These are phyloP conservation scores for Chaetops frenatus DNA, from an alignment of 2,113 vertebrate genomes.

Conservation along the genomic window DNA sequence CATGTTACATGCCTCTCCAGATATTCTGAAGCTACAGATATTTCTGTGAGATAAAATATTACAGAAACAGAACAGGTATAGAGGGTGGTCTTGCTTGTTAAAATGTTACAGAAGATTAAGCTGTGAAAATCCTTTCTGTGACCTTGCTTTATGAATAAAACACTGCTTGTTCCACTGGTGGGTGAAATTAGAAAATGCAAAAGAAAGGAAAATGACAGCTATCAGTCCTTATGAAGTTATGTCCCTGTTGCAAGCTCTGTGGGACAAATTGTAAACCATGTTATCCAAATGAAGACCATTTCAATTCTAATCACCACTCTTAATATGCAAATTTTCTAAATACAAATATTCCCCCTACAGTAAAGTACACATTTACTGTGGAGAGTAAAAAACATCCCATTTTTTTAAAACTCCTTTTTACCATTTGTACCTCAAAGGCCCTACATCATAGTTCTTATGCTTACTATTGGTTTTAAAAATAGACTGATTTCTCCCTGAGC, in stretches of 20 bases:
- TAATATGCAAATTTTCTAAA: neutral
- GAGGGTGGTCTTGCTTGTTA: neutral
- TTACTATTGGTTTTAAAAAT: neutral
- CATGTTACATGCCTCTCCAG: neutral
- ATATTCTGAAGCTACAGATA: neutral
- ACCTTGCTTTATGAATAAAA: conserved; percentile 21
- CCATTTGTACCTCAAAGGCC: neutral
- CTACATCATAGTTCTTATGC: neutral
- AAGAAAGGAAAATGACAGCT: neutral
- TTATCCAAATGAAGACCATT: neutral
- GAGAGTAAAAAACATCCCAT: neutral
- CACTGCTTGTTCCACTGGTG: neutral
- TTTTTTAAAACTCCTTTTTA: neutral
- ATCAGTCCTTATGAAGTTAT: neutral
- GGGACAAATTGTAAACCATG: neutral
- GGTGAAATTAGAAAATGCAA: conserved; percentile 21
- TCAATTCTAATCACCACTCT: neutral
- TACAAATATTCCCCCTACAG: neutral
- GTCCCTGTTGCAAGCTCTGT: neutral
- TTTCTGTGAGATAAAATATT: neutral
- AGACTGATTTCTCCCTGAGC: neutral
- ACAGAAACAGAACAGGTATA: neutral
- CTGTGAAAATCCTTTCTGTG: neutral
- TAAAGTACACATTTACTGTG: neutral
- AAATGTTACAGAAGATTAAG: conserved; percentile 19